Conservation (phyloP, 2,797 vertebrate genomes). For the Threskiornis aethiopicus region DNA sequence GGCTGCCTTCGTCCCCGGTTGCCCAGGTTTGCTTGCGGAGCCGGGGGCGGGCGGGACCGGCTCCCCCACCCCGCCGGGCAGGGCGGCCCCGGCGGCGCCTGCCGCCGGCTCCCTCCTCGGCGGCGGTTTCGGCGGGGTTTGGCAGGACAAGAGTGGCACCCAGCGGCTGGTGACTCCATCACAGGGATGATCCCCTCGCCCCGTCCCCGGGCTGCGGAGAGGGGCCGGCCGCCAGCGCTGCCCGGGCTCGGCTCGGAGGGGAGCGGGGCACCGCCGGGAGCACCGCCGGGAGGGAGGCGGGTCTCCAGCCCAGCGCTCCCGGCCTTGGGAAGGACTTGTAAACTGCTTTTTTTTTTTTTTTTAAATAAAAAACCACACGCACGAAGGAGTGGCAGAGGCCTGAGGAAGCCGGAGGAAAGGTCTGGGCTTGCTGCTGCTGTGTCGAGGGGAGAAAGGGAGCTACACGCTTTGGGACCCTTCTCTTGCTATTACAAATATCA, state of each 20-base stretch:
- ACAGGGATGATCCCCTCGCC: neutral
- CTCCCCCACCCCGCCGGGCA: too few relatives aligned
- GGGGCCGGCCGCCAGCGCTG: too few relatives aligned
- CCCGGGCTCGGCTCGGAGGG: neutral
- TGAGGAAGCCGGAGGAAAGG: neutral
- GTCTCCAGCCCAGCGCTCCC: neutral
- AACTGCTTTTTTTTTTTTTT: neutral
- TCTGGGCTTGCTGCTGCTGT: neutral
- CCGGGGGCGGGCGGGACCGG: neutral
- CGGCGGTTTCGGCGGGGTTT: neutral
- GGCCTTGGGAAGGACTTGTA: neutral
- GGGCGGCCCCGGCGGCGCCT: neutral
- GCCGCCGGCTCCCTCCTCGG: neutral
- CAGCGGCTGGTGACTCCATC: conserved; percentile 5
- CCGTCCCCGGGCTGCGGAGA: neutral
- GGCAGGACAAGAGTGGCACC: conserved; percentile 32
- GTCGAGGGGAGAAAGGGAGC: neutral
- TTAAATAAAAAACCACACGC: neutral
- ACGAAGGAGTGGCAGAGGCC: neutral
- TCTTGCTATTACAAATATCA: accelerated
- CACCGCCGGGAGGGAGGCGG: too few relatives aligned
- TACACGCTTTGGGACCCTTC: neutral
- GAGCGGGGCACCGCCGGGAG: neutral
- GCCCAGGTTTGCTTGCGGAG: neutral
- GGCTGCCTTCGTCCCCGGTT: accelerated